phyloP scores from a whole-genome alignment of 2,888 invertebrate genomes.

The Belgica antarctica region DNA sequence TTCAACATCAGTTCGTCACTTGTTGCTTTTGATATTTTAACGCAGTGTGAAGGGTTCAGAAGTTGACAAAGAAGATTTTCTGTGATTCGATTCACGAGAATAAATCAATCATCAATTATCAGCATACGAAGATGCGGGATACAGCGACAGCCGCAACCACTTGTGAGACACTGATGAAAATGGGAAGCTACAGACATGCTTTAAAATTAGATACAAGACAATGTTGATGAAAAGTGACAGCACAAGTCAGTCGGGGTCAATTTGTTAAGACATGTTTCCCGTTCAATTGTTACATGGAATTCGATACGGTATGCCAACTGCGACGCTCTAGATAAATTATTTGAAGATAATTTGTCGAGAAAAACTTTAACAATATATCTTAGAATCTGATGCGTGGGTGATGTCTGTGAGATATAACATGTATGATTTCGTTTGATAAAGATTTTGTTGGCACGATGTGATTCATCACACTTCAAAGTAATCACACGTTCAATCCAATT shows the following conservation, averaged over 20 bases:
- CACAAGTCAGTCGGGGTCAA: slow-evolving; percentile 12
- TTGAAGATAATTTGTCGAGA: too few relatives aligned
- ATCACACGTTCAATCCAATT: too few relatives aligned
- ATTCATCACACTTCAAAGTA: too few relatives aligned
- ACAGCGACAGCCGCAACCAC: neutral
- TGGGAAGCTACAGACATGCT: slow-evolving; percentile 7
- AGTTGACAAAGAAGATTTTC: neutral
- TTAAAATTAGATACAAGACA: slow-evolving; percentile 3
- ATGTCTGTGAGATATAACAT: too few relatives aligned
- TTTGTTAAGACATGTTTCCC: neutral
- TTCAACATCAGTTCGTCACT: neutral
- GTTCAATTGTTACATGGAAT: too few relatives aligned
- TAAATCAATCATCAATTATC: slow-evolving; percentile 33
- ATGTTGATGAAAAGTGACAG: slow-evolving; percentile 12
- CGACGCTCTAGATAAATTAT: too few relatives aligned
- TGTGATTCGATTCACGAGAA: neutral
- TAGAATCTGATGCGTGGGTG: neutral
- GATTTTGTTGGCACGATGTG: too few relatives aligned
- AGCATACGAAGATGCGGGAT: slow-evolving; percentile 3
- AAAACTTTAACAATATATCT: too few relatives aligned
- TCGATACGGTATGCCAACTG: too few relatives aligned
- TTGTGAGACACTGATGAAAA: neutral
- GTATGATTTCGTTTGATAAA: too few relatives aligned
- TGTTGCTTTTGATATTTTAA: neutral
- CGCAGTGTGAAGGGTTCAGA: neutral